Percentiles rank a stretch among this genome's conserved stretches.
These are phyloP conservation scores for Naso thynnoides DNA, from an alignment of 2,797 vertebrate species.

Conservation along the genomic window DNA sequence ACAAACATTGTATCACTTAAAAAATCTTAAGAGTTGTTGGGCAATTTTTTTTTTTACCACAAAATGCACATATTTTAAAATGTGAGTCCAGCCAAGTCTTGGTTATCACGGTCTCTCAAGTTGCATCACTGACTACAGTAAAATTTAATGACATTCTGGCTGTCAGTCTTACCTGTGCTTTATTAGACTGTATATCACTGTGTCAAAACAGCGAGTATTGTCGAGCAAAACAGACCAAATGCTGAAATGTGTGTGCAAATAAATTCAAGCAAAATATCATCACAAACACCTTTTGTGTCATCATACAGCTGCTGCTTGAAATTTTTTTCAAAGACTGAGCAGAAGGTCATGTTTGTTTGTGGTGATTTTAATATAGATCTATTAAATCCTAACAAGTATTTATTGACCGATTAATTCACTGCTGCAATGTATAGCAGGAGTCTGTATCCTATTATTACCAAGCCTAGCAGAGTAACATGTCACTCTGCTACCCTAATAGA, in stretches of 20 bases:
- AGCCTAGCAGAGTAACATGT: too few relatives aligned
- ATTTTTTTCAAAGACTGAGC: too few relatives aligned
- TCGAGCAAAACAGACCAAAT: background rate
- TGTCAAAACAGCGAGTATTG: too few relatives aligned
- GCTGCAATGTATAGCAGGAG: too few relatives aligned
- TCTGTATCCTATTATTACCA: too few relatives aligned
- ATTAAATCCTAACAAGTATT: too few relatives aligned
- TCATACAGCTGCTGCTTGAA: background rate
- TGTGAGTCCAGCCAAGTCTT: background rate
- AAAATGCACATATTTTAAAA: background rate
- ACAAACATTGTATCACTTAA: background rate
- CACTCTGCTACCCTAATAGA: too few relatives aligned
- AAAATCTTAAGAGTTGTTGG: background rate
- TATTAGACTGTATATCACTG: too few relatives aligned
- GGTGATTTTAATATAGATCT: too few relatives aligned
- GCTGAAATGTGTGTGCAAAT: conserved; percentile 2
- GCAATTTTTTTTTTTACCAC: background rate
- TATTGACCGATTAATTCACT: too few relatives aligned
- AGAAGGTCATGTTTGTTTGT: too few relatives aligned
- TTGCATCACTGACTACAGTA: conserved; percentile 21
- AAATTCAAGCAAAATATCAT: background rate
- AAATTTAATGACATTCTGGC: conserved; percentile 15
- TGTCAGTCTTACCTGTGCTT: background rate
- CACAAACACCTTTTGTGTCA: background rate
- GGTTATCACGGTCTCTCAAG: background rate